Evolutionary conservation across 2,888 invertebrate species (phyloP).

Genomic region (Theodoxus fluviatilis): DNA sequence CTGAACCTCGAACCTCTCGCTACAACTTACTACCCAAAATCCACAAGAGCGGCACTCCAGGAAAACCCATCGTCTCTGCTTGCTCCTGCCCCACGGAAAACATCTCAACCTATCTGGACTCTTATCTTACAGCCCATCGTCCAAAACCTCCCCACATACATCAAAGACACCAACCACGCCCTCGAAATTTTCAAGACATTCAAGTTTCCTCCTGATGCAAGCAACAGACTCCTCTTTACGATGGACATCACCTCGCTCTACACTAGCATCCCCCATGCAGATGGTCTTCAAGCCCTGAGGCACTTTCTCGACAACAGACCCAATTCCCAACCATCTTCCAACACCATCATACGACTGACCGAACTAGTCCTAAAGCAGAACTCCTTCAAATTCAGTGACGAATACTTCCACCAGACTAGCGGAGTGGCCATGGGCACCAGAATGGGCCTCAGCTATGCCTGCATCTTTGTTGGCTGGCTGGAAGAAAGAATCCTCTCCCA

Average conservation of each 20-base stretch:
- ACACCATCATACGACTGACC: too few relatives aligned
- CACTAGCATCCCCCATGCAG: background rate
- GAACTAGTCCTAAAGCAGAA: too few relatives aligned
- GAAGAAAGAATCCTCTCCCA: too few relatives aligned
- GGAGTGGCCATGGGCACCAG: too few relatives aligned
- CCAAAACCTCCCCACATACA: background rate
- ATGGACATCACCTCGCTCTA: constrained; percentile 11
- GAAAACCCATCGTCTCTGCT: constrained; percentile 8
- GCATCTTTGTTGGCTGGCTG: too few relatives aligned
- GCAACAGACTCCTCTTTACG: background rate
- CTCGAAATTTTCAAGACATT: background rate
- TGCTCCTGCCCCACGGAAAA: constrained; percentile 15
- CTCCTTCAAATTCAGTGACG: too few relatives aligned
- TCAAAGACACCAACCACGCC: constrained; percentile 24
- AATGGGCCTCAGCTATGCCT: too few relatives aligned
- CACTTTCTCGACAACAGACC: too few relatives aligned
- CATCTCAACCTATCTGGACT: constrained; percentile 5
- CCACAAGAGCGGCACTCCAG: constrained; percentile 1
- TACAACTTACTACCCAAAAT: constrained; percentile 4
- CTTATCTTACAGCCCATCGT: constrained; percentile 4
- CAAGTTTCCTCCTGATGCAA: background rate
- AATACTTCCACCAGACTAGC: too few relatives aligned
- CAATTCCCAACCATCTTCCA: too few relatives aligned
- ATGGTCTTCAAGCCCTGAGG: background rate
- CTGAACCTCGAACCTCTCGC: background rate